phyloP scores from a whole-genome alignment of 1,140 invertebrate species.

The Platyura marginata region DNA sequence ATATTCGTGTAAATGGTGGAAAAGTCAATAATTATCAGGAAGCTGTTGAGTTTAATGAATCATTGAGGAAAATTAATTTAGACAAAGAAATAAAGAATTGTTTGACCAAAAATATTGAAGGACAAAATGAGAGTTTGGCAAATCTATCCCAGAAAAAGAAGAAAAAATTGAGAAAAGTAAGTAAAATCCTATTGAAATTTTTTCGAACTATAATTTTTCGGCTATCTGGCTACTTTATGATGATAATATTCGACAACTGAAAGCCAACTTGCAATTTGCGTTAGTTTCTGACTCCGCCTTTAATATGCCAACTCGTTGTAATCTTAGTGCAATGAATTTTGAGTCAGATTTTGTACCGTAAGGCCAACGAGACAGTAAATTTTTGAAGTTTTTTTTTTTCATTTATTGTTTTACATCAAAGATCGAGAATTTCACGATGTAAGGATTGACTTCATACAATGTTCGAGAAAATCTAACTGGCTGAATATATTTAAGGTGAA shows the following conservation, averaged over 20 bases:
- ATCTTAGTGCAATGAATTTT: conserved; percentile 17
- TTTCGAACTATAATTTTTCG: background rate
- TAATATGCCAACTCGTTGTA: conserved; percentile 18
- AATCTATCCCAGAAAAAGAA: background rate
- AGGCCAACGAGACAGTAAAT: conserved; percentile 18
- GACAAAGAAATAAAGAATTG: background rate
- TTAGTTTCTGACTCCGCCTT: conserved; percentile 4
- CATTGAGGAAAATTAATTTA: background rate
- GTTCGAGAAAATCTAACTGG: background rate
- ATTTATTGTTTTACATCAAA: conserved; percentile 2
- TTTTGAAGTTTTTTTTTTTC: conserved; percentile 1
- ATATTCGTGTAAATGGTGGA: background rate
- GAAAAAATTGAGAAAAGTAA: background rate
- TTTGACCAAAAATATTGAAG: background rate
- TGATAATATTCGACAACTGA: background rate
- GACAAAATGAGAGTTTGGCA: background rate
- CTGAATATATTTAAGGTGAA: background rate
- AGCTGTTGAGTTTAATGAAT: background rate
- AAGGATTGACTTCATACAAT: background rate
- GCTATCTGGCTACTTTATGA: background rate
- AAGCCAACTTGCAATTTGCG: background rate
- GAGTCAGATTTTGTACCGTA: conserved; percentile 14
- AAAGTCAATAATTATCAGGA: background rate
- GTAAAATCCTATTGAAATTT: background rate
- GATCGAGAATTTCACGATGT: conserved; percentile 3